A percentile compares a stretch with the other conserved stretches of the same genome.
Evolutionary conservation across 2,797 vertebrate species (phyloP).

Genomic region (Hippoglossus hippoglossus): DNA sequence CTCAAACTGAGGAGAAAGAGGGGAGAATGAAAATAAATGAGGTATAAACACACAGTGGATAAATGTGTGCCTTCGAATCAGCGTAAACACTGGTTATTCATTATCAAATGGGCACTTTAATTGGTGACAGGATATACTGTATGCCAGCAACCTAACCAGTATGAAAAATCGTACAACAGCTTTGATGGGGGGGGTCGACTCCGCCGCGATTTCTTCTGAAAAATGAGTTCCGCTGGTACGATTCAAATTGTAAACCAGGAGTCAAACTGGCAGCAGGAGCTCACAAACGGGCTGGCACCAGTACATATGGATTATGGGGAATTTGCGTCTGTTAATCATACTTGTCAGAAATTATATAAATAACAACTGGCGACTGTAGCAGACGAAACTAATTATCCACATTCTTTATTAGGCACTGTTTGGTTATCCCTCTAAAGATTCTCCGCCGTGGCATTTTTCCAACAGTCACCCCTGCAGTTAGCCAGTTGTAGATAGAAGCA

Average conservation of each 20-base stretch:
- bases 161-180: slow-evolving; percentile 47
- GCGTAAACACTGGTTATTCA: slow-evolving; percentile 64
- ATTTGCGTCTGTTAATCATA: slow-evolving; percentile 71
- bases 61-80: slow-evolving; percentile 55
- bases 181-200: slow-evolving; percentile 53
- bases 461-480: slow-evolving; percentile 50
- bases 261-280: slow-evolving; percentile 44
- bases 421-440: slow-evolving; percentile 64
- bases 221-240: slow-evolving; percentile 40
- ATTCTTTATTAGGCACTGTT: slow-evolving; percentile 65
- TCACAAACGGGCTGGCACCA: slow-evolving; percentile 23
- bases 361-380: slow-evolving; percentile 61
- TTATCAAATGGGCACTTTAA: slow-evolving; percentile 65
- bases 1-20: slow-evolving; percentile 55
- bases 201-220: slow-evolving; percentile 38
- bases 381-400: slow-evolving; percentile 66
- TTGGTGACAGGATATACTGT: slow-evolving; percentile 45
- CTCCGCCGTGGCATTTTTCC: slow-evolving; percentile 40
- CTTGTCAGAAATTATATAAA: slow-evolving; percentile 67
- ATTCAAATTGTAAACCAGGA: slow-evolving; percentile 46
- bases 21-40: slow-evolving; percentile 66
- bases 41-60: slow-evolving; percentile 56
- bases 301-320: slow-evolving; percentile 55
- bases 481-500: slow-evolving; percentile 28
- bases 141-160: slow-evolving; percentile 9